Conservation (phyloP, 2,113 vertebrate genomes). For the Elephantulus edwardii region DNA sequence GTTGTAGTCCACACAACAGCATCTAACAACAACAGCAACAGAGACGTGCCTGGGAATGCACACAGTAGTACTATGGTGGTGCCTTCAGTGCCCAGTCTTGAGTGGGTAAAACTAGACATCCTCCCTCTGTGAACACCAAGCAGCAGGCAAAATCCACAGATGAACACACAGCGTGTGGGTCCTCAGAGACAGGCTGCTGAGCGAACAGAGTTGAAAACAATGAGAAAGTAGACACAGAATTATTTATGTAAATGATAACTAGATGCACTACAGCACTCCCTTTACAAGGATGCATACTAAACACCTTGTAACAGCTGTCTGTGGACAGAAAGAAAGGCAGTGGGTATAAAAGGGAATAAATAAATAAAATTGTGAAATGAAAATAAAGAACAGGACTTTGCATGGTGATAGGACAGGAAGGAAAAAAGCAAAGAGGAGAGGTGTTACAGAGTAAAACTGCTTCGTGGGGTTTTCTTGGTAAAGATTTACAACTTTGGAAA, state of each 20-base stretch:
- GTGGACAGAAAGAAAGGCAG: not conserved
- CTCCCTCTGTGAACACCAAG: not conserved
- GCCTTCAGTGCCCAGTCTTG: fast-evolving
- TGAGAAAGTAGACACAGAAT: too few relatives aligned
- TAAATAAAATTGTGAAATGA: not conserved
- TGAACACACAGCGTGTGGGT: not conserved
- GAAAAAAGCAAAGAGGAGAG: not conserved
- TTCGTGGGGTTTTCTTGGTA: not conserved
- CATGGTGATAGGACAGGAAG: not conserved
- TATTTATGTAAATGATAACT: not conserved
- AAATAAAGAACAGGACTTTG: not conserved
- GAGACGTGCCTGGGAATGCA: not conserved
- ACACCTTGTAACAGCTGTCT: not conserved
- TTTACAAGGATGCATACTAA: not conserved
- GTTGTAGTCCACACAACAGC: too few relatives aligned
- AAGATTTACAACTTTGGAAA: too few relatives aligned
- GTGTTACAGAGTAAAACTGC: not conserved
- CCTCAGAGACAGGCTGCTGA: not conserved
- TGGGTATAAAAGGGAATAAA: not conserved
- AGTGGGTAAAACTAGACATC: not conserved
- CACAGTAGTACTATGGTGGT: too few relatives aligned
- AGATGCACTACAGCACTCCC: fast-evolving
- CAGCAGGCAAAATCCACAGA: not conserved
- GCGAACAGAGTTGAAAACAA: not conserved
- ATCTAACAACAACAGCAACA: too few relatives aligned